Percentiles rank a stretch among this genome's conserved stretches.
These are phyloP conservation scores for Sylvietta virens DNA, from an alignment of 2,113 vertebrate genomes.

Conservation along the genomic window DNA sequence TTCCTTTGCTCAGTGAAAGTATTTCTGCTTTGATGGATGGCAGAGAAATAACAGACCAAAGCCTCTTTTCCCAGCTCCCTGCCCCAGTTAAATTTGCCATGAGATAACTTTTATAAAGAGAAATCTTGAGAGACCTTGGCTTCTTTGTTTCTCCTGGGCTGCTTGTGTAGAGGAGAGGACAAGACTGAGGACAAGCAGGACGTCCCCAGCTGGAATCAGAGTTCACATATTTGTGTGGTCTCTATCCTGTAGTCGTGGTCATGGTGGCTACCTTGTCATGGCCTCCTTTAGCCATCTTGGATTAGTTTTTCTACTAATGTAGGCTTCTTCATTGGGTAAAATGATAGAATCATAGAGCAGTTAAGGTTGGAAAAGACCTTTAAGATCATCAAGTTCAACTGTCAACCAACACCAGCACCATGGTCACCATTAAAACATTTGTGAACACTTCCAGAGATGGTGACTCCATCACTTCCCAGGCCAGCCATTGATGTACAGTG, in stretches of 20 bases:
- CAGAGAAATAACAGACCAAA: background rate
- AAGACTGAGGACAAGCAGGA: background rate
- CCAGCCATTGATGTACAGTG: background rate
- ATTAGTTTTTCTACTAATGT: background rate
- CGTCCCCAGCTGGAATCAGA: background rate
- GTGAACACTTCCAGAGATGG: no score
- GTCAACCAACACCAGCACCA: background rate
- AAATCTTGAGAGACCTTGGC: background rate
- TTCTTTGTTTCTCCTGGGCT: background rate
- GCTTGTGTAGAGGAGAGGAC: background rate
- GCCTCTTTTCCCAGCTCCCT: background rate
- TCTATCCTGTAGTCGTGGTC: background rate
- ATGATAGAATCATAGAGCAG: background rate
- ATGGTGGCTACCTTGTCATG: background rate
- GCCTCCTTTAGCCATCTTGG: background rate
- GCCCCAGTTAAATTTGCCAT: background rate
- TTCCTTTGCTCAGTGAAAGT: fast-evolving
- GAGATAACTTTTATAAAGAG: background rate
- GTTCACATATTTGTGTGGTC: background rate
- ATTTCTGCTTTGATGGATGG: background rate
- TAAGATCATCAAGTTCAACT: background rate
- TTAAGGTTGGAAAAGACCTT: background rate
- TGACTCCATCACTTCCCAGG: background rate
- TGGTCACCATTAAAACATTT: background rate
- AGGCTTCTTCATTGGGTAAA: background rate